Conservation (phyloP, 2,797 vertebrate species). For the Crocodylus rhombifer region DNA sequence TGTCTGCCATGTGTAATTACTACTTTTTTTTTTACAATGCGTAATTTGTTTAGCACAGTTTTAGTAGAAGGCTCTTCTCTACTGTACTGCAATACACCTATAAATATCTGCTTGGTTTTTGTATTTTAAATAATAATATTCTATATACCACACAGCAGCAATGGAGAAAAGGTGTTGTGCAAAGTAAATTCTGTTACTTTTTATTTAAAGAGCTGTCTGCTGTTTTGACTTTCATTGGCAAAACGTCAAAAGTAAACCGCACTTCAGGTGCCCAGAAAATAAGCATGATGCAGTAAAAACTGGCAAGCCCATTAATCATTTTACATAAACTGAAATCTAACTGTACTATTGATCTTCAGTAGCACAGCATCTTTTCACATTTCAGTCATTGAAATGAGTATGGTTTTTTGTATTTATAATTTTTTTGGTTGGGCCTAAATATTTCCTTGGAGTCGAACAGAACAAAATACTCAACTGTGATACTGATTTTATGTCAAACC, state of each 20-base stretch:
- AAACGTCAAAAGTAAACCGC: background rate
- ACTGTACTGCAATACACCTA: background rate
- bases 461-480: background rate
- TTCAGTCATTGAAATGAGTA: fast-evolving
- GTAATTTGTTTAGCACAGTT: background rate
- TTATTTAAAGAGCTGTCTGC: background rate
- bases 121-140: background rate
- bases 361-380: background rate
- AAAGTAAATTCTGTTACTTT: background rate
- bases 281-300: background rate
- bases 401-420: background rate
- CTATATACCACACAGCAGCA: background rate
- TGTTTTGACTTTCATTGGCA: conserved; percentile 5
- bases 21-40: background rate
- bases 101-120: background rate
- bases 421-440: background rate
- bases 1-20: background rate
- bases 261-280: background rate
- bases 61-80: background rate
- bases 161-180: background rate
- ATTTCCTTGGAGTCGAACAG: background rate
- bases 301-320: background rate
- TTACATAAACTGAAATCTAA: background rate
- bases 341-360: background rate
- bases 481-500: background rate